A percentile compares a stretch with the other conserved stretches of the same genome.
phyloP scores from a whole-genome alignment of 2,888 invertebrate genomes.

The Tillus elongatus region DNA sequence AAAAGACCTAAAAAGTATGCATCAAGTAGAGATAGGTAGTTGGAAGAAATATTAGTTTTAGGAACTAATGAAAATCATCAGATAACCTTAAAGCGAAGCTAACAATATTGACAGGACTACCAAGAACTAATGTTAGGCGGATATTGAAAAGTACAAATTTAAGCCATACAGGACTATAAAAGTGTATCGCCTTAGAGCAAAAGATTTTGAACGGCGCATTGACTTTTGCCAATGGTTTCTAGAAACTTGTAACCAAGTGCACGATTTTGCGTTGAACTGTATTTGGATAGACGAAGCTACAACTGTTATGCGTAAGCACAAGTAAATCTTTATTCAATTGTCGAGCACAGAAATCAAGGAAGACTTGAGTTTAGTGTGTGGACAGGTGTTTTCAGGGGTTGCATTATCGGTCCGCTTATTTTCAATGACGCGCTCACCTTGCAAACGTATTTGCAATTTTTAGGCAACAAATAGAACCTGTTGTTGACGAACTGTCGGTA shows the following conservation, averaged over 20 bases:
- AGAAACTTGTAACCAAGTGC: constrained; percentile 3
- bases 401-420: constrained; percentile 5
- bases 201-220: constrained; percentile 1
- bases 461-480: too few relatives aligned
- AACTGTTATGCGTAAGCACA: not conserved
- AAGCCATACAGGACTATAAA: too few relatives aligned
- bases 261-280: not conserved
- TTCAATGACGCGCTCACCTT: not conserved
- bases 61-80: not conserved
- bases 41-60: not conserved
- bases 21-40: not conserved
- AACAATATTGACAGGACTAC: too few relatives aligned
- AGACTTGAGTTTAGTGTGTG: constrained; percentile 2
- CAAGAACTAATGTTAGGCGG: too few relatives aligned
- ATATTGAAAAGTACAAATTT: too few relatives aligned
- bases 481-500: too few relatives aligned
- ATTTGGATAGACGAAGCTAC: not conserved
- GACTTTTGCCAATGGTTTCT: too few relatives aligned
- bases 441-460: not conserved
- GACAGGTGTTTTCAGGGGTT: constrained; percentile 5
- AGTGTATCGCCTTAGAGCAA: too few relatives aligned
- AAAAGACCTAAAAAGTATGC: not conserved
- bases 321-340: not conserved
- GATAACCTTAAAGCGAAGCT: too few relatives aligned
- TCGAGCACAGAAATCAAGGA: not conserved